Conservation (phyloP, 2,888 invertebrate species). For the Acanthococcus lagerstroemiae region DNA sequence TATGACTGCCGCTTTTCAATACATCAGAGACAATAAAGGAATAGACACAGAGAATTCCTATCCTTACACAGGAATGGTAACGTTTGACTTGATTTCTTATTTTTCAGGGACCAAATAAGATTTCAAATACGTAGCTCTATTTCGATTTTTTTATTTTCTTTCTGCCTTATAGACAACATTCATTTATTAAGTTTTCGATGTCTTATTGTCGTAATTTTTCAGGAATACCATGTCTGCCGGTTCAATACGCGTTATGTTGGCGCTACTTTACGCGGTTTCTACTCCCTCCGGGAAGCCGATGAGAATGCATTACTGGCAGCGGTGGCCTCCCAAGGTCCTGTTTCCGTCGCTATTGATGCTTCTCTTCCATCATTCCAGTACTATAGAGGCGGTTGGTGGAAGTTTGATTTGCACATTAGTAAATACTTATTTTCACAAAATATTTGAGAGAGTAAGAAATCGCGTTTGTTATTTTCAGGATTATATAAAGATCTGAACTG, state of each 20-base stretch:
- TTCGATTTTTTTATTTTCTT: neutral
- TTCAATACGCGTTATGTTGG: slow-evolving; percentile 57
- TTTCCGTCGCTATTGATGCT: slow-evolving; percentile 84
- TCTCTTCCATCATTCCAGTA: slow-evolving; percentile 74
- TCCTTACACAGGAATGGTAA: slow-evolving; percentile 65
- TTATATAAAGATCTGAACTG: slow-evolving; percentile 74
- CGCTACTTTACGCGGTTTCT: slow-evolving; percentile 72
- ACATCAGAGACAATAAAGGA: slow-evolving; percentile 72
- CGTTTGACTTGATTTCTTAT: too few species aligned
- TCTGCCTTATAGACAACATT: neutral
- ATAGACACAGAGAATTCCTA: slow-evolving; percentile 81
- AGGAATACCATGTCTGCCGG: slow-evolving; percentile 41
- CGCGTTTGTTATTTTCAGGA: slow-evolving; percentile 41
- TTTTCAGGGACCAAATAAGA: too few species aligned
- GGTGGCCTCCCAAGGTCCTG: slow-evolving; percentile 72
- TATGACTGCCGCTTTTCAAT: slow-evolving; percentile 74
- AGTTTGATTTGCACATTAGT: neutral
- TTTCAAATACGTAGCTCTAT: too few species aligned
- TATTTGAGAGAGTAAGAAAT: slow-evolving; percentile 33
- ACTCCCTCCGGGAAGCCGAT: slow-evolving; percentile 61
- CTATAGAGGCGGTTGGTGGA: slow-evolving; percentile 55
- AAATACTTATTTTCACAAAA: neutral
- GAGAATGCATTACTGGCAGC: slow-evolving; percentile 66
- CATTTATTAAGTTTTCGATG: neutral
- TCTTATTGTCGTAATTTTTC: neutral